Conservation (phyloP, 2,113 vertebrate genomes). For the Saccopteryx bilineata region DNA sequence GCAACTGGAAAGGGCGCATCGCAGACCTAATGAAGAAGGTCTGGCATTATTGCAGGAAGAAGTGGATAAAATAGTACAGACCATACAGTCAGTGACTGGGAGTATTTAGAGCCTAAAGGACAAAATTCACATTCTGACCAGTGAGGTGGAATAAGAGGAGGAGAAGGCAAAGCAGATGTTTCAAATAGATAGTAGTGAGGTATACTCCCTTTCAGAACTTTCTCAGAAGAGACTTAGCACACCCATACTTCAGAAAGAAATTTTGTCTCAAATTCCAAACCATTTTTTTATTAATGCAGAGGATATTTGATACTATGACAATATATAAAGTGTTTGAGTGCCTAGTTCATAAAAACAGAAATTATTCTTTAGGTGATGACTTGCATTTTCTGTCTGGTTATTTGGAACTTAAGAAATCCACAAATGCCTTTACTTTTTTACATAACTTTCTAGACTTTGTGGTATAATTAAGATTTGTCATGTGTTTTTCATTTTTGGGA, state of each 20-base stretch:
- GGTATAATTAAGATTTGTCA: not conserved
- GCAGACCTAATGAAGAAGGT: conserved; percentile 80
- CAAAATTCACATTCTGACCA: conserved; percentile 81
- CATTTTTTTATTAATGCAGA: conserved; percentile 23
- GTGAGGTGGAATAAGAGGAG: conserved; percentile 80
- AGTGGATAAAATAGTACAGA: conserved; percentile 75
- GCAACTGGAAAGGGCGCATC: conserved; percentile 75
- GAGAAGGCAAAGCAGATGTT: conserved; percentile 82
- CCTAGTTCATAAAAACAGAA: not conserved
- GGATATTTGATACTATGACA: not conserved
- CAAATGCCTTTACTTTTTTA: not conserved
- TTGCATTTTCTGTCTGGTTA: not conserved
- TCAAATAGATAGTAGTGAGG: conserved; percentile 8
- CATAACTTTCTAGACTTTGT: not conserved
- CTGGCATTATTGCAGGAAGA: conserved; percentile 85
- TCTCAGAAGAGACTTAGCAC: conserved; percentile 78
- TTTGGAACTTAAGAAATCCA: not conserved
- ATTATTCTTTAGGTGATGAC: not conserved
- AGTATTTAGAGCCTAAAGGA: conserved; percentile 71
- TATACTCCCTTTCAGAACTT: conserved; percentile 85
- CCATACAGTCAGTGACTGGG: conserved; percentile 24
- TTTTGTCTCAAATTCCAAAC: conserved; percentile 83
- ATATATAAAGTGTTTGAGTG: not conserved
- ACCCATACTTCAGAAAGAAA: conserved; percentile 87
- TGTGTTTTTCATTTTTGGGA: not conserved